Percentiles rank a stretch among this genome's conserved stretches.
Evolutionary conservation across 2,113 vertebrate species (phyloP).

Genomic region (Embiotoca jacksoni): DNA sequence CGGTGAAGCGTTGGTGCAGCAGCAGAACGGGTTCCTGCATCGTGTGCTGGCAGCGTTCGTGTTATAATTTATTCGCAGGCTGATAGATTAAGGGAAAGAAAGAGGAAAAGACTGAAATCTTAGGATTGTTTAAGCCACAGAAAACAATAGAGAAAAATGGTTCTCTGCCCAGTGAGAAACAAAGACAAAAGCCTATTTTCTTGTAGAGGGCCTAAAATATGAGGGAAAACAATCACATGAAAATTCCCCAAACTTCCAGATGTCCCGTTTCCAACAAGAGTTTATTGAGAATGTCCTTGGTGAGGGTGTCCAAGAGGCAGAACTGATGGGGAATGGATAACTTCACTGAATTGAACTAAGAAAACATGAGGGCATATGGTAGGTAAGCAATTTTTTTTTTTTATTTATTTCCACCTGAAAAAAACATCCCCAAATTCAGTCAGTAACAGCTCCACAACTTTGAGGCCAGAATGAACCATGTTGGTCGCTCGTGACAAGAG

Average conservation of each 20-base stretch:
- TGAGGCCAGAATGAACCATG: neutral
- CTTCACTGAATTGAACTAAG: neutral
- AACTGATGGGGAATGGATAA: neutral
- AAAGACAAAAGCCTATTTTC: constrained; percentile 4
- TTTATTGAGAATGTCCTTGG: constrained; percentile 7
- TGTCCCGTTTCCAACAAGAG: constrained; percentile 6
- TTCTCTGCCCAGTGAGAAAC: constrained; percentile 15
- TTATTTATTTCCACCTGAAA: constrained; percentile 15
- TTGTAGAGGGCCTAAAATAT: neutral
- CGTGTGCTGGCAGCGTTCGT: constrained; percentile 10
- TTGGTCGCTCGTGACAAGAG: neutral
- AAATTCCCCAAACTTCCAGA: neutral
- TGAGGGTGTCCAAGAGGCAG: constrained; percentile 1
- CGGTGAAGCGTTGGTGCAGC: constrained; percentile 26
- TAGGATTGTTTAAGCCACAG: constrained; percentile 13
- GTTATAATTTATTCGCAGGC: constrained; percentile 17
- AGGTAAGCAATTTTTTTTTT: neutral
- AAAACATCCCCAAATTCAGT: neutral
- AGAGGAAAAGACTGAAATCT: constrained; percentile 25
- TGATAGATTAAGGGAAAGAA: constrained; percentile 38
- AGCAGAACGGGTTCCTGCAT: constrained; percentile 28
- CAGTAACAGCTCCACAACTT: neutral
- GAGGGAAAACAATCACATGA: neutral
- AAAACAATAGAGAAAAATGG: constrained; percentile 28
- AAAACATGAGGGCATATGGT: neutral